Percentiles rank a stretch among this genome's conserved stretches.
phyloP scores from a whole-genome alignment of 2,113 vertebrate species.

The Notothenia rossii region DNA sequence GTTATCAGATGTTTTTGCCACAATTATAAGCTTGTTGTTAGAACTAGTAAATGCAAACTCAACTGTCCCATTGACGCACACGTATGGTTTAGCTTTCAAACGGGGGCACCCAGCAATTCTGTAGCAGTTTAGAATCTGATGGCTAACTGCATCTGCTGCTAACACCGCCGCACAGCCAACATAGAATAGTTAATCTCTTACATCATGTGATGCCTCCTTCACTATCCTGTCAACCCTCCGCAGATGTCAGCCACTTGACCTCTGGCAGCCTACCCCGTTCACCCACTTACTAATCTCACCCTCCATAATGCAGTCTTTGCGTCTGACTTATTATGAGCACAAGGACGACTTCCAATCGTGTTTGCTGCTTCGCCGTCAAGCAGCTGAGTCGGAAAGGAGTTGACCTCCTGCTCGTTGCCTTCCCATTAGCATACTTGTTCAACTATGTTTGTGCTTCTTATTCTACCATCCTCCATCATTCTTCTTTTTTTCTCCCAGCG shows the following conservation, averaged over 20 bases:
- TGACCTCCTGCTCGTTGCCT: slow-evolving; percentile 18
- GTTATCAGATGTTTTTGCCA: no score
- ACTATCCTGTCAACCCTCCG: slow-evolving; percentile 5
- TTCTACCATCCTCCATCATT: slow-evolving; percentile 24
- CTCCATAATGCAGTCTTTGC: slow-evolving; percentile 5
- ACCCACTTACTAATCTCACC: slow-evolving; percentile 24
- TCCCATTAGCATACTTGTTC: slow-evolving; percentile 44
- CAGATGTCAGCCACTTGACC: slow-evolving; percentile 51
- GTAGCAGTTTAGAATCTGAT: not conserved
- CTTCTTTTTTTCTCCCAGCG: slow-evolving; percentile 30
- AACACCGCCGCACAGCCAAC: not conserved
- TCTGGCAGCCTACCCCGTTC: slow-evolving; percentile 7
- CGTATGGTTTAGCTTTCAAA: not conserved
- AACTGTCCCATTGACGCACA: not conserved
- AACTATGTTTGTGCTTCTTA: slow-evolving; percentile 21
- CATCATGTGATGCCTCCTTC: slow-evolving; percentile 13
- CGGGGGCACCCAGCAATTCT: not conserved
- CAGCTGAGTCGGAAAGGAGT: not conserved
- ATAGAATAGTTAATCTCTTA: slow-evolving; percentile 15
- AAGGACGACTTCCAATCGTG: slow-evolving; percentile 18
- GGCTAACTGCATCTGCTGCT: not conserved
- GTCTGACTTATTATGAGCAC: slow-evolving; percentile 10
- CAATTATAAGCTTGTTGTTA: no score
- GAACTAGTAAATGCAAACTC: not conserved
- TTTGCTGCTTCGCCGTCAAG: slow-evolving; percentile 26